These are phyloP conservation scores for Schizotus pectinicornis DNA, from an alignment of 2,888 invertebrate species.

Conservation along the genomic window DNA sequence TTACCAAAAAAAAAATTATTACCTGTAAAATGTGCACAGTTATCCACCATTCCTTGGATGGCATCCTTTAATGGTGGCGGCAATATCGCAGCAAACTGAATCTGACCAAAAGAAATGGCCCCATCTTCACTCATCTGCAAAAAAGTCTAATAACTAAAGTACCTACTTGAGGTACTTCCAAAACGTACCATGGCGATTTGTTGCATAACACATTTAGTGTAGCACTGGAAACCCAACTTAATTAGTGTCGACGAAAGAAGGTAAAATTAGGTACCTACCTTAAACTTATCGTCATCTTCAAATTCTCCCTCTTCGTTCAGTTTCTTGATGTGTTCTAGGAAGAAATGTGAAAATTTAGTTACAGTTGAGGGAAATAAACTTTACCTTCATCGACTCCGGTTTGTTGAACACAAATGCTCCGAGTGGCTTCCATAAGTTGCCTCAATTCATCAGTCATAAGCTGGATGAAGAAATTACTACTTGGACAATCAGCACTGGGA, in stretches of 20 bases:
- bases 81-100: constrained; percentile 3
- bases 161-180: not conserved
- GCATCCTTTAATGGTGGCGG: constrained; percentile 3
- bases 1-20: not conserved
- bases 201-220: constrained; percentile 32
- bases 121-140: constrained; percentile 27
- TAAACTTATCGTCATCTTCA: constrained; percentile 23
- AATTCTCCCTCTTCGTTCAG: constrained; percentile 22
- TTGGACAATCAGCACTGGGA: too few relatives aligned
- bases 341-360: not conserved
- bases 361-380: not conserved
- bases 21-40: constrained; percentile 7
- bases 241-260: not conserved
- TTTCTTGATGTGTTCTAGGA: constrained; percentile 21
- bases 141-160: constrained; percentile 2
- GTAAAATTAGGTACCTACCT: constrained; percentile 17
- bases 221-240: constrained; percentile 33
- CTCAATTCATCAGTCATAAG: not conserved
- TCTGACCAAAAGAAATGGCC: constrained; percentile 7
- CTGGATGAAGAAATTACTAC: constrained; percentile 1
- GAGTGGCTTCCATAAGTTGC: constrained; percentile 19
- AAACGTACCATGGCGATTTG: constrained; percentile 35
- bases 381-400: constrained; percentile 24
- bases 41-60: constrained; percentile 1
- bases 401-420: constrained; percentile 19